phyloP scores from a whole-genome alignment of 1,140 invertebrate species.

The Cydia splendana region DNA sequence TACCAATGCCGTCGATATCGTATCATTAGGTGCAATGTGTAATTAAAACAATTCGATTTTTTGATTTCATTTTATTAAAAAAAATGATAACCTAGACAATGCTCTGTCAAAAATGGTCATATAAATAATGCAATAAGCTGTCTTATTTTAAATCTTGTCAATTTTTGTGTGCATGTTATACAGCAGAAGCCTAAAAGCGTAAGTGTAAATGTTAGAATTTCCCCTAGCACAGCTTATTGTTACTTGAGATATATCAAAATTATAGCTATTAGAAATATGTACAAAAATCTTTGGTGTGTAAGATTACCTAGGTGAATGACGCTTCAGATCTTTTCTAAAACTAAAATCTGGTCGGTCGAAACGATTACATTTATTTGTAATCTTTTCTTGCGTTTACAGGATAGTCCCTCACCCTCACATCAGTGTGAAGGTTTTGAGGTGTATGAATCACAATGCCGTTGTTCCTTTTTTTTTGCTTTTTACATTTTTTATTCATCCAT shows the following conservation, averaged over 20 bases:
- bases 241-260: slow-evolving; percentile 59
- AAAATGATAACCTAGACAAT: slow-evolving; percentile 66
- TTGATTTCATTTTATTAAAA: slow-evolving; percentile 66
- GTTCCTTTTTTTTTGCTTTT: slow-evolving; percentile 55
- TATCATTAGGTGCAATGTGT: slow-evolving; percentile 4
- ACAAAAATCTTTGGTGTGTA: slow-evolving; percentile 75
- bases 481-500: slow-evolving; percentile 49
- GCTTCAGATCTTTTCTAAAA: slow-evolving; percentile 68
- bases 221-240: slow-evolving; percentile 64
- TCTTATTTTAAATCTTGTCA: slow-evolving; percentile 58
- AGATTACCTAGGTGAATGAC: slow-evolving; percentile 64
- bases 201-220: slow-evolving; percentile 57
- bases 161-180: slow-evolving; percentile 55
- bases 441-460: slow-evolving; percentile 73
- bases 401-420: slow-evolving; percentile 69
- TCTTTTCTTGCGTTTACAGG: slow-evolving; percentile 75
- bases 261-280: slow-evolving; percentile 46
- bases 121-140: slow-evolving; percentile 70
- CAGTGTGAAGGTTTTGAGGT: slow-evolving; percentile 52
- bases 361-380: slow-evolving; percentile 69
- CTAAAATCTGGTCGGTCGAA: slow-evolving; percentile 77
- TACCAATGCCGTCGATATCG: background rate
- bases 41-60: slow-evolving; percentile 45
- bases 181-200: slow-evolving; percentile 70
- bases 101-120: slow-evolving; percentile 43